phyloP scores from a whole-genome alignment of 2,113 vertebrate genomes.

The Hystrix brachyura region DNA sequence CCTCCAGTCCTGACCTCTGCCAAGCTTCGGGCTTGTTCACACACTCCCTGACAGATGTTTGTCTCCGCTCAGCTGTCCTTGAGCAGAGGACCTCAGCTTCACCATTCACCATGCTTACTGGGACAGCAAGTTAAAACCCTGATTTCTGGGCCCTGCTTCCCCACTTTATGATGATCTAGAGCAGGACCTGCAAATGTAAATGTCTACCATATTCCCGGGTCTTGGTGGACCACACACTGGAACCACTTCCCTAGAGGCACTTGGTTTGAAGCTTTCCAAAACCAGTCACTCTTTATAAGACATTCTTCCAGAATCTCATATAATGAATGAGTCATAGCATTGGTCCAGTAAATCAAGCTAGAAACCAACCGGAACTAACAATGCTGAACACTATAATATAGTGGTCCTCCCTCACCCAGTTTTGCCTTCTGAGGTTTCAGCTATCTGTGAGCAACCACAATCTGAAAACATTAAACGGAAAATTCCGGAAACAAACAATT shows the following conservation, averaged over 20 bases:
- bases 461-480: background rate
- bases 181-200: background rate
- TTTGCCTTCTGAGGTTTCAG: background rate
- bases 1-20: background rate
- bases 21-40: background rate
- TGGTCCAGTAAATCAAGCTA: background rate
- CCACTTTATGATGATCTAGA: background rate
- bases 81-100: background rate
- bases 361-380: background rate
- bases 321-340: background rate
- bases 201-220: background rate
- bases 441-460: background rate
- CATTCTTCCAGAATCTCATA: conserved; percentile 42
- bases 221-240: background rate
- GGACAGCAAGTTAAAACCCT: background rate
- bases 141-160: background rate
- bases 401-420: background rate
- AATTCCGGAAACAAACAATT: background rate
- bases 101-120: background rate
- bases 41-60: background rate
- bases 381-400: background rate
- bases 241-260: background rate
- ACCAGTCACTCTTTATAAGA: background rate
- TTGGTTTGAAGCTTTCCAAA: conserved; percentile 10
- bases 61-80: background rate